A percentile compares a stretch with the other conserved stretches of the same genome.
Conservation (phyloP, 2,797 vertebrate species). For the Falco concolor region DNA sequence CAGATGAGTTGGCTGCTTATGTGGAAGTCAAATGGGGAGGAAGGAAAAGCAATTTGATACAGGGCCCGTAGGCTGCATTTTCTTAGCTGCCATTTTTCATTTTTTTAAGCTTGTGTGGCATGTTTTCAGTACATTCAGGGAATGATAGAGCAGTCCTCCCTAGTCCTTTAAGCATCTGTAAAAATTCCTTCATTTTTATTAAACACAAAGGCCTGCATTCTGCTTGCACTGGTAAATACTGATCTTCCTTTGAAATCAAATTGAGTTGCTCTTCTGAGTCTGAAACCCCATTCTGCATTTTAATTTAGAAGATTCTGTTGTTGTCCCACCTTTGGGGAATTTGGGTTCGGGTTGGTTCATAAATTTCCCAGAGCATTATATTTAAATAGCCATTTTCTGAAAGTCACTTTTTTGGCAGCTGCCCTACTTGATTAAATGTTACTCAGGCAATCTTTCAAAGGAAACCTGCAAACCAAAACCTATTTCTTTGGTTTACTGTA, state of each 20-base stretch:
- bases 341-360: not conserved
- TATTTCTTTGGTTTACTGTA: constrained; percentile 25
- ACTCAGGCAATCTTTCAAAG: not conserved
- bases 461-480: not conserved
- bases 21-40: not conserved
- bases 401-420: not conserved
- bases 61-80: not conserved
- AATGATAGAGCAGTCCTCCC: not conserved
- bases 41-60: not conserved
- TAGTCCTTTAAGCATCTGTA: not conserved
- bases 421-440: not conserved
- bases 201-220: not conserved
- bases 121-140: not conserved
- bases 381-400: not conserved
- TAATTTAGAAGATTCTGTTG: not conserved
- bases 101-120: not conserved
- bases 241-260: not conserved
- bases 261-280: not conserved
- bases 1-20: not conserved
- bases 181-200: not conserved
- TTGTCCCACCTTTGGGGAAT: not conserved
- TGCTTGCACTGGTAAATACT: not conserved
- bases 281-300: not conserved
- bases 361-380: not conserved
- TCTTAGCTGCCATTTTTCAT: not conserved